Evolutionary conservation across 2,113 vertebrate species (phyloP).

Genomic region (Poeciliopsis prolifica): DNA sequence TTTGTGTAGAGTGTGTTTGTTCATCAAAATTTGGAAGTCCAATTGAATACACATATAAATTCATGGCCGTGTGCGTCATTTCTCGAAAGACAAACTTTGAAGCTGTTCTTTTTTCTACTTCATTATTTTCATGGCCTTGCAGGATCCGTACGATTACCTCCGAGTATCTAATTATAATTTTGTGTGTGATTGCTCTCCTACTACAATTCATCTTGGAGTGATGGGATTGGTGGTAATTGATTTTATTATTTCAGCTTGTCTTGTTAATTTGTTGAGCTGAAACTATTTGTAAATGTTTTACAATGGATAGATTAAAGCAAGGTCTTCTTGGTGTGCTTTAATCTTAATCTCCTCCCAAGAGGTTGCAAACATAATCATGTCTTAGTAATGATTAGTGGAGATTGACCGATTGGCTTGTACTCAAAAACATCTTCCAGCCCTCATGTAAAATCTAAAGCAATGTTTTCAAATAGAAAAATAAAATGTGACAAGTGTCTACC

Average conservation of each 20-base stretch:
- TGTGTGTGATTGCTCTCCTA: background rate
- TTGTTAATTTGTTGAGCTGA: background rate
- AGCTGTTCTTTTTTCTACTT: slow-evolving; percentile 6
- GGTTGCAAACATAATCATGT: background rate
- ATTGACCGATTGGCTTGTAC: background rate
- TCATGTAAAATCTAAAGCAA: background rate
- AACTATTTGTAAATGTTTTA: background rate
- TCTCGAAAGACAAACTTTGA: background rate
- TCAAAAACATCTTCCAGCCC: background rate
- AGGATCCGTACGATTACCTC: background rate
- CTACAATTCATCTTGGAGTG: background rate
- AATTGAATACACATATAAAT: slow-evolving; percentile 14
- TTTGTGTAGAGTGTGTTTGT: background rate
- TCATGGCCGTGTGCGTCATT: background rate
- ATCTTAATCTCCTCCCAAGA: background rate
- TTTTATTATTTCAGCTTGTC: background rate
- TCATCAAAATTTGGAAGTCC: background rate
- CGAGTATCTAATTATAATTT: slow-evolving; percentile 5
- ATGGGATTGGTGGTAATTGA: background rate
- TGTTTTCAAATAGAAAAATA: background rate
- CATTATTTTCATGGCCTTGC: background rate
- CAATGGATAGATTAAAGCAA: background rate
- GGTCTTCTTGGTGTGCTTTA: background rate
- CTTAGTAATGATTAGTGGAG: background rate
- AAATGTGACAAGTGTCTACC: slow-evolving; percentile 69